Base-by-base conservation (phyloP, 2,888 invertebrate species). In the Trypoxylon attenuatum region DNA sequence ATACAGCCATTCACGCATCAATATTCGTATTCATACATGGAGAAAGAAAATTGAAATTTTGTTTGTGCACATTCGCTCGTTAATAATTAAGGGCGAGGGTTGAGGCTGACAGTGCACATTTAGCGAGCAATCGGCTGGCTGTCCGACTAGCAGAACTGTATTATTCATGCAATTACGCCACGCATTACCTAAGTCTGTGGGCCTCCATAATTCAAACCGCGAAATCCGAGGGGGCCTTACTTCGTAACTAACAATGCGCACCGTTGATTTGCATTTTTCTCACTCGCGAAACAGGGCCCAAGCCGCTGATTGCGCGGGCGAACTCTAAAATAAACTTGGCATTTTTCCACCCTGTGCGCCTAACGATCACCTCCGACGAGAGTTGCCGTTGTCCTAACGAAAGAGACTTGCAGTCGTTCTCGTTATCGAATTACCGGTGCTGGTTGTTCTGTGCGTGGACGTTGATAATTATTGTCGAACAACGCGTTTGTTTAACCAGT, bases 111-210 rank as follows among this genome's bases (percentile, higher is more conserved):
- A n/a, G n/a, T n/a, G 60, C 43, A 45, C 42, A 23, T 43, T 62
- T 58, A 43, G 41, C 33, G 27, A 45, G 33, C 33, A 39, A 41
- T 50, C 46, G 15, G 27, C 19, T 23, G 10, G 10, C 38, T n/a
- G 16, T 39, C 18, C 46, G 15, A 21, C 19, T 23, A 6, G 10
- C 38, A 10, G 16, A 33, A 18, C 13, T 66, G 41, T 52, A 50
- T 66, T 63, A 66, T 66, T 57, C 63, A 63, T 63, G 56, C 55
- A 68, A 68, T 64, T 53, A 38, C n/a, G 38, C 33, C n/a, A 25
- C 18, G 41, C 46, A 22, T 64, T 54, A 52, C 25, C 33, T 15
- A 38, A 55, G 46, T 60, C 43, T 25, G 43, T 33, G 33, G 49
- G 42, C 39, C 42, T 56, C 56, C 46, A 42, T 59, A 56, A 69